These are phyloP conservation scores for Malacosoma neustria DNA, from an alignment of 2,888 invertebrate genomes.

Conservation along the genomic window DNA sequence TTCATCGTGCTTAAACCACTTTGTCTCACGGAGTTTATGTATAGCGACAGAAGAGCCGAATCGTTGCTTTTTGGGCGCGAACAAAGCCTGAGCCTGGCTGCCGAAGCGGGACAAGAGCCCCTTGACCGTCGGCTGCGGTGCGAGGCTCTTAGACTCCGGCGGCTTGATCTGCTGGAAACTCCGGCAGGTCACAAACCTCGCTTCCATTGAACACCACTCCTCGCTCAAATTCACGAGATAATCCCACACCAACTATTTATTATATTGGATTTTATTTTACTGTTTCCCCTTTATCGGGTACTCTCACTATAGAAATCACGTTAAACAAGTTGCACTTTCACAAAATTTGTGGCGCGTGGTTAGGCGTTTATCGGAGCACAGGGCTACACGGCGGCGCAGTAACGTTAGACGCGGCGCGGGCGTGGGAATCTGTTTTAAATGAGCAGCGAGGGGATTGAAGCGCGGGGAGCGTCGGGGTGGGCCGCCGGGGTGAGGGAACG, in stretches of 20 bases:
- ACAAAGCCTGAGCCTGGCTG: slow-evolving; percentile 70
- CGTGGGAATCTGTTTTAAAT: slow-evolving; percentile 46
- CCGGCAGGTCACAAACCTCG: slow-evolving; percentile 73
- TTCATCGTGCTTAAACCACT: slow-evolving; percentile 84
- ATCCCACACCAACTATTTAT: slow-evolving; percentile 46
- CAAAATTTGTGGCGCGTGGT: slow-evolving; percentile 61
- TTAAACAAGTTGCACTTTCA: slow-evolving; percentile 63
- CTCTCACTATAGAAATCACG: slow-evolving; percentile 65
- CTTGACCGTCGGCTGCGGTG: slow-evolving; percentile 66
- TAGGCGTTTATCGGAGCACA: slow-evolving; percentile 30
- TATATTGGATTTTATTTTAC: slow-evolving; percentile 16
- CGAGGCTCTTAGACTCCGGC: slow-evolving; percentile 69
- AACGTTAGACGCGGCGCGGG: slow-evolving; percentile 68
- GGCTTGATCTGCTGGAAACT: slow-evolving; percentile 73
- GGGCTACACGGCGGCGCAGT: slow-evolving; percentile 46
- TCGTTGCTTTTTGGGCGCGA: slow-evolving; percentile 67
- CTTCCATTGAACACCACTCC: slow-evolving; percentile 72
- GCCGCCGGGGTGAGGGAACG: slow-evolving; percentile 20
- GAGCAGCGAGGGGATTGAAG: slow-evolving; percentile 23
- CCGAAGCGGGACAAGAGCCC: slow-evolving; percentile 71
- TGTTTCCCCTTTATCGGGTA: slow-evolving; percentile 15
- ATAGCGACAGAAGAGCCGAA: slow-evolving; percentile 80
- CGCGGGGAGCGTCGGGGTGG: slow-evolving; percentile 19
- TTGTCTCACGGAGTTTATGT: slow-evolving; percentile 81
- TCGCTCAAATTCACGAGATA: slow-evolving; percentile 44